Conservation (phyloP, 2,888 invertebrate genomes). For the Ferrisia virgata region DNA sequence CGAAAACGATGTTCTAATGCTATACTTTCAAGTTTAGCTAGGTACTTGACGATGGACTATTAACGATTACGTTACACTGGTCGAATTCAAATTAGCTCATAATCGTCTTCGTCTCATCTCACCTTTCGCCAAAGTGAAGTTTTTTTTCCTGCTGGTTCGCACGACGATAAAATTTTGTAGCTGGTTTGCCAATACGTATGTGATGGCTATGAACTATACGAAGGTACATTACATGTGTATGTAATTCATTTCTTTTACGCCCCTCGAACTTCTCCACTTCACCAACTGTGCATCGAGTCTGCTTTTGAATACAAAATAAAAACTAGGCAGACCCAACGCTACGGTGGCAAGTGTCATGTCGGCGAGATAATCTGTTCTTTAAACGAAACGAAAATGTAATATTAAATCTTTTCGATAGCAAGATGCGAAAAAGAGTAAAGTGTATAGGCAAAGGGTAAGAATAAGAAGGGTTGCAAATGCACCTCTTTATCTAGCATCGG, state of each 20-base stretch:
- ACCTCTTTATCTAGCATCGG: too few relatives aligned
- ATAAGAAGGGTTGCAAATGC: neutral
- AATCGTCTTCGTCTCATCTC: neutral
- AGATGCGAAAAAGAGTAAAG: neutral
- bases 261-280: neutral
- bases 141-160: neutral
- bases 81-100: neutral
- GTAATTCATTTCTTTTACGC: neutral
- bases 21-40: too few relatives aligned
- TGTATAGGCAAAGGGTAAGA: neutral
- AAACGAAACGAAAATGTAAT: neutral
- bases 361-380: neutral
- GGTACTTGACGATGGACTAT: neutral
- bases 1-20: neutral
- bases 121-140: neutral
- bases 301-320: neutral
- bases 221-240: neutral
- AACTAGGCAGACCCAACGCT: neutral
- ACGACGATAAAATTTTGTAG: neutral
- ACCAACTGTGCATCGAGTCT: neutral
- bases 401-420: neutral
- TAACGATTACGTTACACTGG: neutral
- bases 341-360: neutral
- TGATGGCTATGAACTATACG: too few relatives aligned
- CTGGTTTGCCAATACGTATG: neutral